These are phyloP conservation scores for Ranitomeya imitator DNA, from an alignment of 2,113 vertebrate genomes.

Conservation along the genomic window DNA sequence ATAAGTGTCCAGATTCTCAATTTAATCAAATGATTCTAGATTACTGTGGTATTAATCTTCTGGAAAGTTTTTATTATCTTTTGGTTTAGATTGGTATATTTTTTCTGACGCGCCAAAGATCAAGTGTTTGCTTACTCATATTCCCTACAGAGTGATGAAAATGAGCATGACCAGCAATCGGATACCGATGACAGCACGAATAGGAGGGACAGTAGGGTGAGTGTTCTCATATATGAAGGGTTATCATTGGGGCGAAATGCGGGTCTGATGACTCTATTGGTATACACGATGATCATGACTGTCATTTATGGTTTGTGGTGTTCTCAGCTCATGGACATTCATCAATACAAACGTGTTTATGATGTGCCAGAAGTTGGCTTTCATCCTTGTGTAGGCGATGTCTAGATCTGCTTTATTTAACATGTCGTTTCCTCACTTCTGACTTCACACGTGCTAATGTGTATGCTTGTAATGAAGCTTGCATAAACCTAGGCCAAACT, in stretches of 20 bases:
- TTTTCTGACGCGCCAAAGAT: neutral
- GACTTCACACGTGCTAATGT: neutral
- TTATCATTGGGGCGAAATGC: neutral
- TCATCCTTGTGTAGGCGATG: too few species aligned
- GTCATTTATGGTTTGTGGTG: too few species aligned
- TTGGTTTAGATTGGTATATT: neutral
- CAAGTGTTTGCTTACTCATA: neutral
- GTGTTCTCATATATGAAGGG: neutral
- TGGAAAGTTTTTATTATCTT: neutral
- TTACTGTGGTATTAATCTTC: too few species aligned
- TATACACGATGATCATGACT: too few species aligned
- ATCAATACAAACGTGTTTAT: neutral
- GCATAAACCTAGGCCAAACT: neutral
- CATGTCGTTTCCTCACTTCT: neutral
- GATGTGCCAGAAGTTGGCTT: neutral
- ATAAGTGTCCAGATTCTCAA: too few species aligned
- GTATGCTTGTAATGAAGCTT: neutral
- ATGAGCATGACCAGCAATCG: constrained; percentile 89
- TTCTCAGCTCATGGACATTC: neutral
- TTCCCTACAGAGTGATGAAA: constrained; percentile 87
- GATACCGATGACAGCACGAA: constrained; percentile 91
- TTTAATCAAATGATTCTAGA: too few species aligned
- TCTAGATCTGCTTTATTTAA: neutral
- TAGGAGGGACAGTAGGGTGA: constrained; percentile 89
- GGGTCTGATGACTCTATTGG: too few species aligned